phyloP scores from a whole-genome alignment of 1,140 invertebrate genomes.

The Drosophila pectinifera region DNA sequence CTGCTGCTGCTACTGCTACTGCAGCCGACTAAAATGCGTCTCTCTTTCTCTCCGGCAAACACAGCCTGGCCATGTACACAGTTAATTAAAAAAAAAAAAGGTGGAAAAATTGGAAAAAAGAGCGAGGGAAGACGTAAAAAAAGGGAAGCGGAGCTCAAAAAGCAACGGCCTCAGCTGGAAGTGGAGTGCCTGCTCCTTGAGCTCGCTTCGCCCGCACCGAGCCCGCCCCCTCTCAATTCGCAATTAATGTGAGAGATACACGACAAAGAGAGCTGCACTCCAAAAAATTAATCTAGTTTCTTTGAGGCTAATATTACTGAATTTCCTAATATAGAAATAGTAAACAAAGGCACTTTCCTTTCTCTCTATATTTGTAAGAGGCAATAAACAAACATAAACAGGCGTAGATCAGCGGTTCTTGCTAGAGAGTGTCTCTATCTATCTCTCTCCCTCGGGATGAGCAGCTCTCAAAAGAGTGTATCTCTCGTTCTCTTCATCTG shows the following conservation, averaged over 20 bases:
- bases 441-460: too few relatives aligned
- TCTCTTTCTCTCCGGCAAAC: conserved; percentile 52
- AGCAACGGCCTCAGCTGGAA: conserved; percentile 31
- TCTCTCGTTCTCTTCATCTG: rapidly evolving
- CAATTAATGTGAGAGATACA: conserved; percentile 73
- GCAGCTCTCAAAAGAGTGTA: too few relatives aligned
- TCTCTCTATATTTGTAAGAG: too few relatives aligned
- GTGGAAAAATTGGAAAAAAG: conserved; percentile 26
- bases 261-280: conserved; percentile 44
- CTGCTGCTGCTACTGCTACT: background rate
- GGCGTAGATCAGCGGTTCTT: too few relatives aligned
- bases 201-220: conserved; percentile 21
- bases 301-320: background rate
- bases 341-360: too few relatives aligned
- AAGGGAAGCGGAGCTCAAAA: conserved; percentile 22
- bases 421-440: too few relatives aligned
- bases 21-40: conserved; percentile 43
- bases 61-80: conserved; percentile 71
- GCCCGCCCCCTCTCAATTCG: conserved; percentile 18
- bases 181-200: conserved; percentile 55
- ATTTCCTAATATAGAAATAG: background rate
- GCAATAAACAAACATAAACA: too few relatives aligned
- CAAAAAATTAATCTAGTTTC: background rate
- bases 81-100: conserved; percentile 73
- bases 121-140: conserved; percentile 30